phyloP scores from a whole-genome alignment of 2,888 invertebrate species.

The Physocephala rufipes region DNA sequence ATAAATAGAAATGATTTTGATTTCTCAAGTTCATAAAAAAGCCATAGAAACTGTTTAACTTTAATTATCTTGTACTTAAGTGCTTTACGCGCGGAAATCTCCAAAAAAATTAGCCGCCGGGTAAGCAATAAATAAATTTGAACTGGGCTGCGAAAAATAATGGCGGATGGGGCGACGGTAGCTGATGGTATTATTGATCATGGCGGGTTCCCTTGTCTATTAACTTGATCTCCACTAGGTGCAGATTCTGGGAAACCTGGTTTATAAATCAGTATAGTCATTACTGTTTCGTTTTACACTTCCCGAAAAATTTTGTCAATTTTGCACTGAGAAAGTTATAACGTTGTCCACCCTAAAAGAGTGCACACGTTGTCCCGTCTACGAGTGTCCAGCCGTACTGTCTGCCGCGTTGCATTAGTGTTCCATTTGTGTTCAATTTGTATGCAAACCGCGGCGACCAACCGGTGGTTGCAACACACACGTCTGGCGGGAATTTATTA shows the following conservation, averaged over 20 bases:
- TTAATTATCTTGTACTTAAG: constrained; percentile 46
- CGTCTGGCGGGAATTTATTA: constrained; percentile 14
- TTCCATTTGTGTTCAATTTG: constrained; percentile 41
- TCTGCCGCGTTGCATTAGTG: constrained; percentile 9
- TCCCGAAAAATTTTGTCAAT: constrained; percentile 27
- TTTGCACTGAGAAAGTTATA: constrained; percentile 11
- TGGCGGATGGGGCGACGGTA: too few species aligned
- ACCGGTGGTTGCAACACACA: constrained; percentile 32
- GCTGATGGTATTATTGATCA: constrained; percentile 15
- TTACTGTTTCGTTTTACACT: constrained; percentile 41
- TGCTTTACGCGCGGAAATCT: constrained; percentile 61
- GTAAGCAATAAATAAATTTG: constrained; percentile 18
- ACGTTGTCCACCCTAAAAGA: neutral
- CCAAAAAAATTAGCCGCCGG: constrained; percentile 51
- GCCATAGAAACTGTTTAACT: constrained; percentile 5
- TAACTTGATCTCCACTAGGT: constrained; percentile 55
- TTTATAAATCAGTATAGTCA: constrained; percentile 63
- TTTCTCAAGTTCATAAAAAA: constrained; percentile 25
- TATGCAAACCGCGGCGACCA: constrained; percentile 29
- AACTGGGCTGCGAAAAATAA: constrained; percentile 44
- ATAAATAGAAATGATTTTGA: too few species aligned
- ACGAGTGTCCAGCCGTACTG: constrained; percentile 41
- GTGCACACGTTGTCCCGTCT: constrained; percentile 37
- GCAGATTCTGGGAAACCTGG: constrained; percentile 49
- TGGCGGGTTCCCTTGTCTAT: constrained; percentile 47